Base-by-base conservation (phyloP, 1,140 invertebrate genomes). In the Zaprionus gabonicus region DNA sequence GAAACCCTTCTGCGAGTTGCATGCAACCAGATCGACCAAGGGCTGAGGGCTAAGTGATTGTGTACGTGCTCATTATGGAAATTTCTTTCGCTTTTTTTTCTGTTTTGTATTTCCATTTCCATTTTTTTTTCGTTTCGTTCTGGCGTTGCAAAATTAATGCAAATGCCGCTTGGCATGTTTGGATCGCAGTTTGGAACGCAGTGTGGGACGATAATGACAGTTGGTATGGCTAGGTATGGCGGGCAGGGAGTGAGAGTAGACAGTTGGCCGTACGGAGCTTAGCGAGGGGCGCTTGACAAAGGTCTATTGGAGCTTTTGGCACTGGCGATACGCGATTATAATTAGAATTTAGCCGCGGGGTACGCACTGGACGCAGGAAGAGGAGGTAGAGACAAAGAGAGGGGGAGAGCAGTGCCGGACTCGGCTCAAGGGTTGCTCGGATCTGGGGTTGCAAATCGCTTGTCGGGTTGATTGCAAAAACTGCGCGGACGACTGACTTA, bases 61-160 rank as follows among this genome's bases (percentile, higher is more conserved):
- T 88, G 85, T 88, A 88, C 85, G 85, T 88, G 85, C 85, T 88
- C 85, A 88, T 88, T 88, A 88, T 88, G 85, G 82, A 88, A 88
- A 88, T 90, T 90, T 88, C 81, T 84, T 90, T 66, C 68, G 67
- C 53, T 76, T 55, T 58, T 63, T 44, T 58, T 77, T 23, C 23
- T 23, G 23, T 23, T 23, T 73, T 57, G 41, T 65, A 38, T 51
- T 58, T 56, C 44, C 38, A 27, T 55, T 65, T 23, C 23, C 23
- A 23, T 23, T 20, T 20, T 20, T 23, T 23, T 23, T 23, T 23
- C 56, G 41, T 56, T 51, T 55, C 46, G 17, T 59, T 57, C 46
- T 58, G 66, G 53, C 31, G 59, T 55, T 80, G 80, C 71, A 78
- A 88, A 88, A 88, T 88, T 88, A 88, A 88, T 88, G 84, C 84